A percentile compares a stretch with the other conserved stretches of the same genome.
Evolutionary conservation across 2,797 vertebrate species (phyloP).

Genomic region (Delichon dasypus): DNA sequence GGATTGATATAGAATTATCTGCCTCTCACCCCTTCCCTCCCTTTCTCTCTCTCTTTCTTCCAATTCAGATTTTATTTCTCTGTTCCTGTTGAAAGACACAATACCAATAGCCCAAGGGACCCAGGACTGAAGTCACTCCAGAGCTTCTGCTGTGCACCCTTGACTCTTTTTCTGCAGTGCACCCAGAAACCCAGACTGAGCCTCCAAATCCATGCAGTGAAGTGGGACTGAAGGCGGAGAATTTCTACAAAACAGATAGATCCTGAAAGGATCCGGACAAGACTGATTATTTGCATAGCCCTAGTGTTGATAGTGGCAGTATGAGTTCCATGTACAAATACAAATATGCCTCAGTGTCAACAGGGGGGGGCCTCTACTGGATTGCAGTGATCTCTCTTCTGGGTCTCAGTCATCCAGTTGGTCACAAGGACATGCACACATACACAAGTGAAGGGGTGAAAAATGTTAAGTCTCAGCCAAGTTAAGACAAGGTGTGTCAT

Average conservation of each 20-base stretch:
- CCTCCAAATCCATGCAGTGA: not conserved
- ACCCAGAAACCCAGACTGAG: not conserved
- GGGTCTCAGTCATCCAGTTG: not conserved
- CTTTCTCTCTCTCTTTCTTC: not conserved
- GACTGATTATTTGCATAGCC: not conserved
- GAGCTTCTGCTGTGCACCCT: not conserved
- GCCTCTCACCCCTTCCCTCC: not conserved
- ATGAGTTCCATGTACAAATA: not conserved
- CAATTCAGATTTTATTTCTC: not conserved
- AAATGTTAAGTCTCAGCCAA: not conserved
- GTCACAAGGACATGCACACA: not conserved
- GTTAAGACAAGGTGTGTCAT: not conserved
- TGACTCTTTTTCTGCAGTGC: not conserved
- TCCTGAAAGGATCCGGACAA: not conserved
- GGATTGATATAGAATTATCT: not conserved
- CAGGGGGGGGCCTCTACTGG: not conserved
- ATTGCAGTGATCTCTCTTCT: not conserved
- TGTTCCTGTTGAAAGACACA: not conserved
- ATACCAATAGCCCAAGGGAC: not conserved
- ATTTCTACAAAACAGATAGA: not conserved
- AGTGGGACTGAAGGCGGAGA: not conserved
- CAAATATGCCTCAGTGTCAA: not conserved
- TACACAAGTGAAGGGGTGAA: not conserved
- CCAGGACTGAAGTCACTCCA: not conserved
- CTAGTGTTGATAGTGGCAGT: not conserved